These are phyloP conservation scores for Lagenorhynchus albirostris DNA, from an alignment of 2,113 vertebrate species.

Conservation along the genomic window DNA sequence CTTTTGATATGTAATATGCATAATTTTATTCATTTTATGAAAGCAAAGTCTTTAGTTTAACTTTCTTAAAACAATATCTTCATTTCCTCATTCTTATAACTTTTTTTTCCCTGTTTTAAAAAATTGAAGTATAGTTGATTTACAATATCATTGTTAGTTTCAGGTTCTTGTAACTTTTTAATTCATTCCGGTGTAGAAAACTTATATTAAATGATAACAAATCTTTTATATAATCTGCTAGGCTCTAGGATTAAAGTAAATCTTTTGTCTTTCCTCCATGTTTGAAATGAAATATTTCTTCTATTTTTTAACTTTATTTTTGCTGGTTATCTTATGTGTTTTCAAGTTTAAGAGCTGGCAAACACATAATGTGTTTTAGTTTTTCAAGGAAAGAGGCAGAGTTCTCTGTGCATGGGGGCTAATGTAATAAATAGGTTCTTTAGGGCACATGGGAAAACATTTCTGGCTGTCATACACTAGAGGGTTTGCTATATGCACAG, in stretches of 20 bases:
- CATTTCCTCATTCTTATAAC: neutral
- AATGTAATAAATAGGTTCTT: neutral
- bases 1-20: neutral
- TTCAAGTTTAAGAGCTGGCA: slow-evolving; percentile 7
- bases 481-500: neutral
- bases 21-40: neutral
- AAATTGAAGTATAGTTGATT: neutral
- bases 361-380: neutral
- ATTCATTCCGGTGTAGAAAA: neutral
- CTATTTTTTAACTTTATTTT: neutral
- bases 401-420: neutral
- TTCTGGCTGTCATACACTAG: neutral
- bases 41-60: neutral
- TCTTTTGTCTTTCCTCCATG: neutral
- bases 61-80: neutral
- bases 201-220: neutral
- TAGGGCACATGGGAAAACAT: neutral
- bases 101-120: neutral
- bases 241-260: neutral
- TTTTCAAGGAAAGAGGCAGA: slow-evolving; percentile 10
- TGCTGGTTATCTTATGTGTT: neutral
- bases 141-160: neutral
- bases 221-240: neutral
- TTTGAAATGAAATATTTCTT: slow-evolving; percentile 12
- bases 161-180: neutral